Conservation (phyloP, 2,797 vertebrate genomes). For the Takifugu rubripes region DNA sequence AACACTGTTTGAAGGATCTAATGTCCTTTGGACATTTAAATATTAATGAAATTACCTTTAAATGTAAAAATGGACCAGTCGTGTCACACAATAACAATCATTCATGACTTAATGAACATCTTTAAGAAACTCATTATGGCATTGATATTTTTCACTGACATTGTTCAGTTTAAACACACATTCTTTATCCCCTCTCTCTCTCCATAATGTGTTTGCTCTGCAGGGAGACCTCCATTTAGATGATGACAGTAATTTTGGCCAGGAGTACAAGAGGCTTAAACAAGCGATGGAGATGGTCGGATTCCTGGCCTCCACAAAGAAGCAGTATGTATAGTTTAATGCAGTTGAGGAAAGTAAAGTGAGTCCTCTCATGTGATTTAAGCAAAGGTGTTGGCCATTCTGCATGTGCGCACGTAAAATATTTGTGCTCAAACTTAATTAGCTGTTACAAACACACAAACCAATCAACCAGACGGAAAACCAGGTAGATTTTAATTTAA, state of each 20-base stretch:
- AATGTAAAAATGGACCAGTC: too few relatives aligned
- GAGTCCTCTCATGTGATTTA: not conserved
- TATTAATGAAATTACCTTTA: too few relatives aligned
- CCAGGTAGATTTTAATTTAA: not conserved
- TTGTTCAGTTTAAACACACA: too few relatives aligned
- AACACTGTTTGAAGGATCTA: too few relatives aligned
- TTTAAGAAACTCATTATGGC: too few relatives aligned
- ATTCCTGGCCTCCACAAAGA: slow-evolving; percentile 90
- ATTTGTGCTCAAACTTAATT: not conserved
- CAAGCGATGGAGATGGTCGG: slow-evolving; percentile 99
- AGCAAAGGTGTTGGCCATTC: not conserved
- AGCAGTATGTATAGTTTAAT: slow-evolving; percentile 76
- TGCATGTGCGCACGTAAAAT: not conserved
- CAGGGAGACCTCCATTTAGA: slow-evolving; percentile 85
- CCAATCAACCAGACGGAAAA: not conserved
- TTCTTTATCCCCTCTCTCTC: not conserved
- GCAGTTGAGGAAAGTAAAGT: not conserved
- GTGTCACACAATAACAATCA: too few relatives aligned
- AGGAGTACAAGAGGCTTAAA: slow-evolving; percentile 89
- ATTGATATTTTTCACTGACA: too few relatives aligned
- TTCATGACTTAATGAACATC: too few relatives aligned
- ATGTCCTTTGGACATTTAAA: too few relatives aligned
- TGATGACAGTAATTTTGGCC: slow-evolving; percentile 80
- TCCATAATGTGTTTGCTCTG: slow-evolving; percentile 1
- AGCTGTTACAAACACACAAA: not conserved